Percentiles rank a stretch among this genome's conserved stretches.
phyloP scores from a whole-genome alignment of 2,113 vertebrate genomes.

The Aldabrachelys gigantea region DNA sequence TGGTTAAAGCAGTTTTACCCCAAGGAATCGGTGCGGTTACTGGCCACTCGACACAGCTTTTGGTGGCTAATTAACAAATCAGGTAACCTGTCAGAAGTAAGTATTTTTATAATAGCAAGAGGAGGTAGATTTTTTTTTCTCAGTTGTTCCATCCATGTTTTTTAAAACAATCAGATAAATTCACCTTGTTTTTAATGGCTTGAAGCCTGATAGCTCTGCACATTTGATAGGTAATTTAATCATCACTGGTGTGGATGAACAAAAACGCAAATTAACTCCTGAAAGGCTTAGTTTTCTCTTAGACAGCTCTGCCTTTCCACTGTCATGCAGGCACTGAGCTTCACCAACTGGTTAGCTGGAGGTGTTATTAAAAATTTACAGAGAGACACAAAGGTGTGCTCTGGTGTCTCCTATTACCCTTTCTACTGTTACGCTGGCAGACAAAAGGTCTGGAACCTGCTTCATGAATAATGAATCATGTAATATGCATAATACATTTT shows the following conservation, averaged over 20 bases:
- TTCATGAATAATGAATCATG: conserved; percentile 87
- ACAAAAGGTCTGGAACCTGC: conserved; percentile 83
- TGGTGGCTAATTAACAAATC: neutral
- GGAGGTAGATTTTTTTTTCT: conserved; percentile 28
- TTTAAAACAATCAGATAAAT: conserved; percentile 85
- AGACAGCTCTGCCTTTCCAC: conserved; percentile 84
- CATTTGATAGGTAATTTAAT: conserved; percentile 87
- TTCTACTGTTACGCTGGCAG: conserved; percentile 84
- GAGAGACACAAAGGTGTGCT: conserved; percentile 87
- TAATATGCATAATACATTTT: conserved; percentile 86
- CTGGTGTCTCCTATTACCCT: conserved; percentile 80
- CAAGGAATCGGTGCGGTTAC: neutral
- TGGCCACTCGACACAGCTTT: neutral
- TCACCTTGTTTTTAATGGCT: conserved; percentile 79
- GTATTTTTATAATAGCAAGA: neutral
- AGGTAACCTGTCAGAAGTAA: neutral
- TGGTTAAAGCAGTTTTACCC: conserved; percentile 56
- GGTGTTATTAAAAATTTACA: conserved; percentile 89
- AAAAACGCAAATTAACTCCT: conserved; percentile 81
- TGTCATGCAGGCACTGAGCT: conserved; percentile 83
- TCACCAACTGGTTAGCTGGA: conserved; percentile 88
- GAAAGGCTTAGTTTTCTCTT: conserved; percentile 78
- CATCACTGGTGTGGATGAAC: conserved; percentile 76
- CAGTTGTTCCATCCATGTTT: conserved; percentile 70
- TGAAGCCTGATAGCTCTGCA: conserved; percentile 84